Evolutionary conservation across 53 echinoderm and acorn worm genomes (phyloP), one percentile per base, ranked within the genome.

Genomic region (Holothuria leucospilota): DNA sequence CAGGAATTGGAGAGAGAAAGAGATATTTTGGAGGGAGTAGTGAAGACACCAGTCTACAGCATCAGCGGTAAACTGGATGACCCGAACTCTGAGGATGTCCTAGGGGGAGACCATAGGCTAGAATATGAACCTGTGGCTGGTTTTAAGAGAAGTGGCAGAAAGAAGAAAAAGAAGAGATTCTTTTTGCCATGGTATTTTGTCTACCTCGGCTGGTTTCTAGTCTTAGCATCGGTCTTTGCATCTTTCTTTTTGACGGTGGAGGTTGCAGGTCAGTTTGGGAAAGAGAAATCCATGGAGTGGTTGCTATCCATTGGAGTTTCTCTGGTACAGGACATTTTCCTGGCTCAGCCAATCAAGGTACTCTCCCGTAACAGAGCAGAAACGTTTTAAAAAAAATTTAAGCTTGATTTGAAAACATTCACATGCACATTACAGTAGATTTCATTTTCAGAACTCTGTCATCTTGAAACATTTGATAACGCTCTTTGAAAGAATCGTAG

Each of bases 291-390:
- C 0, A 81, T 69, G 9, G 97, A 96, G 82, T 96, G 97, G 97
- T 89, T 96, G n/a, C 80, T 84, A 39, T 95, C 97, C 6, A 96
- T 96, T 85, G 67, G 91, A 28, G 81, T 96, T 71, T 96, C 97
- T 18, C 86, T 96, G 40, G 83, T 86, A 20, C 97, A 96, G 61
- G 97, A 96, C 51, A 90, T 96, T 52, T 94, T 96, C 88, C 85
- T 96, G 73, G 89, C 88, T 11, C 97, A 96, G 34, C 97, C 97
- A 13, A 77, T 95, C 30, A 96, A 96, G 93, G 97, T 95, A 85
- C 56, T 56, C 16, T 56, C 4, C 16, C 14, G 25, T 52, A 4
- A 5, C 14, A 56, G 18, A 56, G 15, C 56, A 56, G 56, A 56
- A 56, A 56, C 5, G 8, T 6, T 49, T 9, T 9, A 13, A 49